Base-by-base conservation (phyloP, 2,113 vertebrate genomes). In the Ceyx cyanopectus region DNA sequence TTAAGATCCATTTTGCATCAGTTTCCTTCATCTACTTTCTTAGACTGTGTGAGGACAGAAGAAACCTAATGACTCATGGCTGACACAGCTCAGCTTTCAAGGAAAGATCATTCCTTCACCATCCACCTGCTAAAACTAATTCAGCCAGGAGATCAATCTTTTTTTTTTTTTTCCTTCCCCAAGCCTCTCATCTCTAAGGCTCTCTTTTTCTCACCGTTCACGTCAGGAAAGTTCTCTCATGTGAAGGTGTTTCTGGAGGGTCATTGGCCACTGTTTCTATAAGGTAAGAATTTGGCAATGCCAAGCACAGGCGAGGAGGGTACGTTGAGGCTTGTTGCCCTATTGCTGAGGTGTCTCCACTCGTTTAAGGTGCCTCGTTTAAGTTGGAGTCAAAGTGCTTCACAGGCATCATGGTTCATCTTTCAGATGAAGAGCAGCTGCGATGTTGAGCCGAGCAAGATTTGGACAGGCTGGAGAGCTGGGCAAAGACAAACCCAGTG, bases 361-460 rank as follows among this genome's bases (percentile, higher is more conserved):
- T 37, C 1, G 0, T 43, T 66, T 34, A 51, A 30, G 30, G 37
- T 37, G 37, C 37, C 37, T 37, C 1, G 0, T 43, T 66, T 34
- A 51, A 30, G 30, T 2, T 10, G 26, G 34, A 73, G 29, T 29
- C 1, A 2, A 48, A 26, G n/a, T 40, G 48, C 27, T 56, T 37
- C 7, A 1, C 27, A 12, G 7, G 20, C 27, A 3, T 30, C 10
- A 0, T 19, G 43, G 29, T 7, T 50, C 14, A 1, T 10, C 5
- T 43, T 61, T 60, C 60, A 8, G 21, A 7, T 8, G 1, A 46
- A 23, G 16, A 22, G 30, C 5, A 14, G 7, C 6, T 29, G 37
- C 41, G 56, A 3, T 0, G 6, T 19, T 57, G 45, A 51, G 22
- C 46, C 53, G 56, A 65, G 45, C 63, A 37, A 37, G 37, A 10